Percentiles rank a stretch among this genome's conserved stretches.
These are phyloP conservation scores for Microcebus lehilahytsara DNA, from an alignment of 2,113 vertebrate species.

Conservation along the genomic window DNA sequence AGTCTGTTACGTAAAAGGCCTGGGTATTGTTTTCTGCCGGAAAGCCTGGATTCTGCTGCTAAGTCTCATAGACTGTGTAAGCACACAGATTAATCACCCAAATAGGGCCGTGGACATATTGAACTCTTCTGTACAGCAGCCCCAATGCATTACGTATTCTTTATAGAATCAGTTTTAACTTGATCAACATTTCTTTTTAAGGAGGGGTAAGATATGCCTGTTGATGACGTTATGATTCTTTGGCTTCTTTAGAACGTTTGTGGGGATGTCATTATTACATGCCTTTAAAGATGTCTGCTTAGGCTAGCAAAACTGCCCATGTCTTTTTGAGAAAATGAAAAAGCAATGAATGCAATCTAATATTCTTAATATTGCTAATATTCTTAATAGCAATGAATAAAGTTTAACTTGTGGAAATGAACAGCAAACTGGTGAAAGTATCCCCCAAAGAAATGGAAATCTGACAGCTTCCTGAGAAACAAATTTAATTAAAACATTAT, in stretches of 20 bases:
- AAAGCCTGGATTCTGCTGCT: conserved; percentile 87
- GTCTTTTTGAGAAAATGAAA: conserved; percentile 89
- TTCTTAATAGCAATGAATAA: conserved; percentile 81
- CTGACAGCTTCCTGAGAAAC: conserved; percentile 81
- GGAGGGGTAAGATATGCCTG: conserved; percentile 91
- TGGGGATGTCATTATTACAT: conserved; percentile 90
- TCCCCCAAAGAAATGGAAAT: conserved; percentile 88
- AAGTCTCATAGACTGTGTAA: conserved; percentile 89
- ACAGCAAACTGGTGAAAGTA: conserved; percentile 82
- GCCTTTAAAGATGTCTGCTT: conserved; percentile 91
- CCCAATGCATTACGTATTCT: conserved; percentile 92
- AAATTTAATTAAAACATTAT: conserved; percentile 49
- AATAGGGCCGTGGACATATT: conserved; percentile 93
- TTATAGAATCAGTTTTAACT: conserved; percentile 90
- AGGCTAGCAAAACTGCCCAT: conserved; percentile 87
- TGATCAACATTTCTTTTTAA: conserved; percentile 94
- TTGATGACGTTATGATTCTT: conserved; percentile 89
- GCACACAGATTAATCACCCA: conserved; percentile 94
- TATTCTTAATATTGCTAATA: conserved; percentile 82
- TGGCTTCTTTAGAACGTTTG: conserved; percentile 92
- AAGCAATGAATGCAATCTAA: conserved; percentile 82
- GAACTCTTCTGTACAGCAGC: conserved; percentile 91
- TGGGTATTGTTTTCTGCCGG: conserved; percentile 90
- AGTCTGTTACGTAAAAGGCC: conserved; percentile 91
- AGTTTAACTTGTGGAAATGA: conserved; percentile 83